Evolutionary conservation across 2,113 vertebrate genomes (phyloP), one percentile per base, ranked within the genome.

Genomic region (Raja brachyura): DNA sequence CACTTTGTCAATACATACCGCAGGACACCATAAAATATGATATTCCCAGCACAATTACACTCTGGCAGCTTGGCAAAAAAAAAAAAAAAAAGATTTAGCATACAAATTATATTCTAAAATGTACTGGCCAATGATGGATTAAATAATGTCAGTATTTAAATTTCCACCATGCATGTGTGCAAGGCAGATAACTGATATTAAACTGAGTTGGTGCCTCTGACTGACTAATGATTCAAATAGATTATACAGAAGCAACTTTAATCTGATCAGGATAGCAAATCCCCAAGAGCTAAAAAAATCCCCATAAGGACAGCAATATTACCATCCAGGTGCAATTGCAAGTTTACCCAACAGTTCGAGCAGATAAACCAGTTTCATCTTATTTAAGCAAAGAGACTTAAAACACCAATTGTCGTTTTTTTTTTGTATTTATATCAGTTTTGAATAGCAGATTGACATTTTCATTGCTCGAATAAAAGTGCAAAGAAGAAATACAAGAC

Each of bases 101-200:
- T 92, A 92, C 90, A 92, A 92, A 92, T 92, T 31, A 74, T 39
- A 92, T 92, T 92, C 90, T 63, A 48, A 92, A 73, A 92, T 92
- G 66, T 70, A 25, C 33, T 73, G 90, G 90, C 33, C 68, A 92
- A 92, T 92, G 90, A 92, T 92, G 90, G 90, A 92, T 92, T 92
- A 92, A 92, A 73, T 92, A 70, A 92, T 92, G 90, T 92, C 90
- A 92, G 39, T 92, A 92, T 92, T 92, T 92, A 92, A 92, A 92
- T 92, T 92, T 92, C 33, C 14, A 73, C 48, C 90, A 73, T 73
- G 48, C 90, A 92, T 92, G 68, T 92, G 90, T 74, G 90, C 20
- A 25, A 39, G 66, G 66, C 31, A 74, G 90, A 92, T 92, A 92
- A 92, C 90, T 48, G 68, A 48, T 70, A 92, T 74, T 68, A 92